Percentiles rank a stretch among this genome's conserved stretches.
These are phyloP conservation scores for Sinopyrophorus schimmeli DNA, from an alignment of 2,888 invertebrate species.

Conservation along the genomic window DNA sequence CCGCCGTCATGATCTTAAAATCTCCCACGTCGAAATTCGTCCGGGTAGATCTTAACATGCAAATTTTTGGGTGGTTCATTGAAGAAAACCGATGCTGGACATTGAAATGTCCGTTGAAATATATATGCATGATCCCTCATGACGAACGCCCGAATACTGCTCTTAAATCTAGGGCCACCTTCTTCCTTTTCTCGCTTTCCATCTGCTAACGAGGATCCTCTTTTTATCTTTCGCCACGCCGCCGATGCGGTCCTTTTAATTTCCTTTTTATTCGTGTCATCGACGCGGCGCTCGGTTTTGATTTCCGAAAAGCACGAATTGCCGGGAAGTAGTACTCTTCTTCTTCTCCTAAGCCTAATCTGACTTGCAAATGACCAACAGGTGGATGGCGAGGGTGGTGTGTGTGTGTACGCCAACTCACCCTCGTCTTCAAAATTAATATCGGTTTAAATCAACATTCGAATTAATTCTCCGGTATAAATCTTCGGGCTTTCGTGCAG, in stretches of 20 bases:
- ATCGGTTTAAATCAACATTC: not conserved
- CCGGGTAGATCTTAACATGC: slow-evolving; percentile 51
- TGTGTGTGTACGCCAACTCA: too few relatives aligned
- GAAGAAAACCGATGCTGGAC: slow-evolving; percentile 29
- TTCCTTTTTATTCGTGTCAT: too few relatives aligned
- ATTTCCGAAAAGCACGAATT: too few relatives aligned
- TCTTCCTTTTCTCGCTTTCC: slow-evolving; percentile 10
- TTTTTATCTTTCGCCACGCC: too few relatives aligned
- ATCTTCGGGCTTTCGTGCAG: too few relatives aligned
- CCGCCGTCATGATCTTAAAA: slow-evolving; percentile 43
- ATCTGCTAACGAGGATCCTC: too few relatives aligned
- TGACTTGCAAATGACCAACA: slow-evolving; percentile 9
- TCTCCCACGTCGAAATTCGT: slow-evolving; percentile 41
- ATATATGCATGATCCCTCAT: slow-evolving; percentile 24
- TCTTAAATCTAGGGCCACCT: slow-evolving; percentile 21
- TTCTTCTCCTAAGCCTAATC: too few relatives aligned
- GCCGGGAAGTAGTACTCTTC: too few relatives aligned
- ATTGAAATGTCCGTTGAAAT: slow-evolving; percentile 28
- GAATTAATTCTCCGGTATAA: slow-evolving; percentile 1
- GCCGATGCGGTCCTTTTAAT: too few relatives aligned
- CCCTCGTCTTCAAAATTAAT: slow-evolving; percentile 9
- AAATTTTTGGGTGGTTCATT: slow-evolving; percentile 38
- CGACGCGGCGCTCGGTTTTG: too few relatives aligned
- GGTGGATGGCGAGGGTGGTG: slow-evolving; percentile 8
- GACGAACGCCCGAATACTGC: slow-evolving; percentile 20